Evolutionary conservation across 2,888 invertebrate species (phyloP).

Genomic region (Drosophila diplacantha): DNA sequence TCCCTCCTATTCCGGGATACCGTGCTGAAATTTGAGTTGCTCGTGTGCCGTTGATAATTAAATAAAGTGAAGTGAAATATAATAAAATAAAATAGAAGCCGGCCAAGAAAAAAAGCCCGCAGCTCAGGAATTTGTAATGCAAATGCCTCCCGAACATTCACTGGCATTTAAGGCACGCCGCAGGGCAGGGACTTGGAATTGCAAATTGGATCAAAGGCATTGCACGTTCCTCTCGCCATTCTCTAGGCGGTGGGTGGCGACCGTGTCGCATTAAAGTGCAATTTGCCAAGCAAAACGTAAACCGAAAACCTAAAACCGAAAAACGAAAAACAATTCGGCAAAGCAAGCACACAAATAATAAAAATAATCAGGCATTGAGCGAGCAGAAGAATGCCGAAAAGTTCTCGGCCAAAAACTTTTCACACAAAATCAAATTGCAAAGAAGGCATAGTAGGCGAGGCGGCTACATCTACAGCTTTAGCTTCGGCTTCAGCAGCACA

Average conservation of each 20-base stretch:
- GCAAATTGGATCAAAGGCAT: conserved; percentile 63
- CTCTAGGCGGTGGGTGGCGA: conserved; percentile 16
- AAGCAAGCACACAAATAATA: conserved; percentile 23
- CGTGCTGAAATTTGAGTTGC: conserved; percentile 27
- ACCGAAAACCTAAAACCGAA: neutral
- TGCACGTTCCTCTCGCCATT: conserved; percentile 47
- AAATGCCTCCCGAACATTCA: conserved; percentile 29
- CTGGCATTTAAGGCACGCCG: conserved; percentile 42
- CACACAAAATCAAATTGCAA: conserved; percentile 30
- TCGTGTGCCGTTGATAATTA: conserved; percentile 28
- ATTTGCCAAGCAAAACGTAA: conserved; percentile 40
- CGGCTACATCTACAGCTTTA: neutral
- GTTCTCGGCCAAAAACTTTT: conserved; percentile 36
- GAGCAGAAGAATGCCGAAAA: conserved; percentile 33
- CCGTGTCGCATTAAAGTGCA: conserved; percentile 47
- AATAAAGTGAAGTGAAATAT: conserved; percentile 19
- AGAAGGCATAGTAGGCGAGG: conserved; percentile 24
- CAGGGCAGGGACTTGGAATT: conserved; percentile 44
- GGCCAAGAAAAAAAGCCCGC: neutral
- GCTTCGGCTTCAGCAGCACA: conserved; percentile 29
- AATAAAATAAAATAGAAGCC: conserved; percentile 18
- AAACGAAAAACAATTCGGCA: conserved; percentile 24
- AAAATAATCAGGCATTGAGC: conserved; percentile 32
- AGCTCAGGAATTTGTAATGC: conserved; percentile 37
- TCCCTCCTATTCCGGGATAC: neutral